Conservation (phyloP, 2,888 invertebrate species). For the Linnaemya vulpina region DNA sequence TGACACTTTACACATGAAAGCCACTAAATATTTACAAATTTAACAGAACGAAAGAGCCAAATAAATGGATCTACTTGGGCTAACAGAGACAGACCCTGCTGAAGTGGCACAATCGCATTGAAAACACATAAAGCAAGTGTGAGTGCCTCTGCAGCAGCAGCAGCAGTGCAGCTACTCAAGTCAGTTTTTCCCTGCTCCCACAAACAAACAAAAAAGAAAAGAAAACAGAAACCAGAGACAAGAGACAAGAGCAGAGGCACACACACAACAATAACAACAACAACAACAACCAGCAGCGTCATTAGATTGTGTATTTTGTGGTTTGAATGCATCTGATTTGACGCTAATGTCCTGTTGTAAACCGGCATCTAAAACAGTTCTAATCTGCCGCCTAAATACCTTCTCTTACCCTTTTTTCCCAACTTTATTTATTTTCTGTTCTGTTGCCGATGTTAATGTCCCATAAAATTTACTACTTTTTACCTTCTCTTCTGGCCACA, state of each 20-base stretch:
- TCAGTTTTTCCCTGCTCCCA: not conserved
- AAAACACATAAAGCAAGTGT: slow-evolving; percentile 58
- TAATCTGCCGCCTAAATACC: slow-evolving; percentile 67
- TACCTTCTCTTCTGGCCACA: slow-evolving; percentile 35
- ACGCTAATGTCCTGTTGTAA: slow-evolving; percentile 74
- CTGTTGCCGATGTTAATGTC: slow-evolving; percentile 23
- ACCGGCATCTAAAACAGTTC: slow-evolving; percentile 67
- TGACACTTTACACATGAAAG: slow-evolving; percentile 66
- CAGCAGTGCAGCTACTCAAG: slow-evolving; percentile 45
- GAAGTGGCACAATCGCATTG: slow-evolving; percentile 72
- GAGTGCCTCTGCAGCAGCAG: slow-evolving; percentile 54
- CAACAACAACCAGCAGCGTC: slow-evolving; percentile 12
- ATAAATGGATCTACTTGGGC: slow-evolving; percentile 60
- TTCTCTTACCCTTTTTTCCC: slow-evolving; percentile 50
- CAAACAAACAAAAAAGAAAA: no score
- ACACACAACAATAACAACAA: not conserved
- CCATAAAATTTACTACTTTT: slow-evolving; percentile 66
- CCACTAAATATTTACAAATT: slow-evolving; percentile 43
- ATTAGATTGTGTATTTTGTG: slow-evolving; percentile 71
- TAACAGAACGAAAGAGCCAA: not conserved
- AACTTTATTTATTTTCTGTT: not conserved
- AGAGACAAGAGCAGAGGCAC: not conserved
- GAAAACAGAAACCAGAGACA: no score
- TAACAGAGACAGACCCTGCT: slow-evolving; percentile 62
- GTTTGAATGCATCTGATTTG: slow-evolving; percentile 70